Percentiles rank a stretch among this genome's conserved stretches.
These are phyloP conservation scores for Cricetomys ansorgei DNA, from an alignment of 2,113 vertebrate genomes.

Conservation along the genomic window DNA sequence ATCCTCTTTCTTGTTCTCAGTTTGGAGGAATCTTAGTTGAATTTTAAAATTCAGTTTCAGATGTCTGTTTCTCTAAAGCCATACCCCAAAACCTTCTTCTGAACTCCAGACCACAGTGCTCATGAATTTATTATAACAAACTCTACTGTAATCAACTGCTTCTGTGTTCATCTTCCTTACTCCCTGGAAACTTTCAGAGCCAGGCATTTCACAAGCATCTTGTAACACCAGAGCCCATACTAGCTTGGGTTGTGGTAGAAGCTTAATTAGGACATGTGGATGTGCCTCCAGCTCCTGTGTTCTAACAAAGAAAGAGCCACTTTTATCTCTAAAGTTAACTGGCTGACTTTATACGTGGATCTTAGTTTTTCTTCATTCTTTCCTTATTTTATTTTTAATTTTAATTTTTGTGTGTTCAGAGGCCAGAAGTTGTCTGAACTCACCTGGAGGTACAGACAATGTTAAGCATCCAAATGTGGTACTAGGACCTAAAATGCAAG, in stretches of 20 bases:
- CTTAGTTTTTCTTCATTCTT: not conserved
- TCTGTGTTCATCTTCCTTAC: not conserved
- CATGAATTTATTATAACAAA: not conserved
- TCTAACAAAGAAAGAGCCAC: not conserved
- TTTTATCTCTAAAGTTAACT: not conserved
- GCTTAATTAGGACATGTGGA: not conserved
- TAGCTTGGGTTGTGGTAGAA: not conserved
- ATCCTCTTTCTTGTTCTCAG: not conserved
- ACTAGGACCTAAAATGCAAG: not conserved
- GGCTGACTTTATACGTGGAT: not conserved
- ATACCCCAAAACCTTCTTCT: not conserved
- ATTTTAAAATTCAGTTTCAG: slow-evolving; percentile 21
- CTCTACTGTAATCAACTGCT: not conserved
- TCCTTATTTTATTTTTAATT: no score
- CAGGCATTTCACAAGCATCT: not conserved
- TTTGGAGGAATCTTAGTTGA: not conserved
- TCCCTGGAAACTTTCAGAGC: not conserved
- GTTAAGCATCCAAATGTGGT: not conserved
- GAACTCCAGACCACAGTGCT: not conserved
- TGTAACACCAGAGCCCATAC: not conserved
- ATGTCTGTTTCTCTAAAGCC: not conserved
- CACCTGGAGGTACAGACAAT: not conserved
- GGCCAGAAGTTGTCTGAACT: not conserved
- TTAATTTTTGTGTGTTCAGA: no score
- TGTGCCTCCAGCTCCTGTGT: not conserved